A percentile compares a stretch with the other conserved stretches of the same genome.
Conservation (phyloP, 1,140 invertebrate genomes). For the Coptotermes formosanus region DNA sequence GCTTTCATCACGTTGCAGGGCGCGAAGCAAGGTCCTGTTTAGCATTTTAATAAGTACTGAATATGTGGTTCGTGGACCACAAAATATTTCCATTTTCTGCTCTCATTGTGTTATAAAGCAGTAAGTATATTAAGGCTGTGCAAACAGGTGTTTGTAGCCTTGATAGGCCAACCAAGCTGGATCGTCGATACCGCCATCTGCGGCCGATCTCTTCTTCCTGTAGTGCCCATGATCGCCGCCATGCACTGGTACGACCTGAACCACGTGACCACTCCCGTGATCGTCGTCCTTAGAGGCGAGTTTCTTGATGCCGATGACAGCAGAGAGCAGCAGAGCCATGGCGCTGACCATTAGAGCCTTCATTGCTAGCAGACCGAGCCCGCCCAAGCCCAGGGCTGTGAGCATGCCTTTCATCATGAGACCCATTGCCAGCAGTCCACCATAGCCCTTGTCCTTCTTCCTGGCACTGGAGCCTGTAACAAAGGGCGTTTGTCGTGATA, state of each 20-base stretch:
- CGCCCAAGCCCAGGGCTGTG: conserved; percentile 68
- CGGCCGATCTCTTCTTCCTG: background rate
- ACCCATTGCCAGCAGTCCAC: conserved; percentile 56
- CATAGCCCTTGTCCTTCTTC: conserved; percentile 36
- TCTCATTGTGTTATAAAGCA: background rate
- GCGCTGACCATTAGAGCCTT: conserved; percentile 60
- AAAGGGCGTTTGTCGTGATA: background rate
- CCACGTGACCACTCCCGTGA: conserved; percentile 43
- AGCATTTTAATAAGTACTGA: too few species aligned
- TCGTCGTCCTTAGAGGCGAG: conserved; percentile 55
- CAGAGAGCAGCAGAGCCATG: conserved; percentile 68
- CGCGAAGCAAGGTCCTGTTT: too few species aligned
- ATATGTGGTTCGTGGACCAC: too few species aligned
- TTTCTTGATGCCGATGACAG: conserved; percentile 70
- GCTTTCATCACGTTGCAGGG: too few species aligned
- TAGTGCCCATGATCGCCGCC: conserved; percentile 51
- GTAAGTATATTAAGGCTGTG: background rate
- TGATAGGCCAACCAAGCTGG: conserved; percentile 57
- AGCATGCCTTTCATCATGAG: conserved; percentile 70
- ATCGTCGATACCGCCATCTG: conserved; percentile 55
- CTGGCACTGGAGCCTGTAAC: conserved; percentile 34
- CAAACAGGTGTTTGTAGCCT: conserved; percentile 39
- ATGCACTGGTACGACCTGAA: conserved; percentile 32
- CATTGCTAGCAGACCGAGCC: conserved; percentile 68
- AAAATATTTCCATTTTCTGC: too few species aligned